Conservation (phyloP, 53 echinoderm and acorn worm species). For the Glandiceps talaboti region DNA sequence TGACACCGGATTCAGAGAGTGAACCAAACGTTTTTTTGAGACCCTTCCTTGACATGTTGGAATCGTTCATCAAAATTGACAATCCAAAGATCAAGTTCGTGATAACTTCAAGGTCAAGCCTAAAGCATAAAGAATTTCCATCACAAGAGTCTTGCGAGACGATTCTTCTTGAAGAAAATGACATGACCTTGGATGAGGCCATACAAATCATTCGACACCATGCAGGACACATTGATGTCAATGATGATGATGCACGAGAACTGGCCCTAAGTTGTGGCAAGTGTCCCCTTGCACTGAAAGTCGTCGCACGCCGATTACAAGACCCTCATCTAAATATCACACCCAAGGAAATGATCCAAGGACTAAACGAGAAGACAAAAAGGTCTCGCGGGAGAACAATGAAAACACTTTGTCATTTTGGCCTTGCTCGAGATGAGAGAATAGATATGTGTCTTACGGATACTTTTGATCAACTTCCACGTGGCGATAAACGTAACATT, state of each 20-base stretch:
- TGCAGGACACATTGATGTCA: constrained; percentile 43
- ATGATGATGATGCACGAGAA: constrained; percentile 38
- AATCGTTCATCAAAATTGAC: constrained; percentile 48
- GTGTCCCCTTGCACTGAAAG: constrained; percentile 76
- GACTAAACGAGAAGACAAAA: constrained; percentile 25
- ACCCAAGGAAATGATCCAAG: constrained; percentile 52
- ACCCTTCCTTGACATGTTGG: constrained; percentile 38
- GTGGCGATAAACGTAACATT: constrained; percentile 33
- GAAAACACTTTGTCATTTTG: constrained; percentile 51
- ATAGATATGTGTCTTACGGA: constrained; percentile 53
- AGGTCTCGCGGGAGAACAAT: constrained; percentile 11
- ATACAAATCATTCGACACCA: constrained; percentile 68
- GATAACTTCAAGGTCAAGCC: constrained; percentile 61
- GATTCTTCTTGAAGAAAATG: constrained; percentile 36
- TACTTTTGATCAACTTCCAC: constrained; percentile 52
- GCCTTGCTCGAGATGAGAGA: constrained; percentile 48
- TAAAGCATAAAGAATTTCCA: constrained; percentile 37
- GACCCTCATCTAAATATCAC: constrained; percentile 28
- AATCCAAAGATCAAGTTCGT: constrained; percentile 59
- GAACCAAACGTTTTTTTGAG: constrained; percentile 36
- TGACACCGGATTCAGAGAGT: constrained; percentile 46
- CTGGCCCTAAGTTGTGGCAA: constrained; percentile 68
- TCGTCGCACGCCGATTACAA: constrained; percentile 77
- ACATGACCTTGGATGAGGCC: constrained; percentile 58
- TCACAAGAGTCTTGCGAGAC: background rate